phyloP scores from a whole-genome alignment of 2,113 vertebrate species.

The Ciconia maguari region DNA sequence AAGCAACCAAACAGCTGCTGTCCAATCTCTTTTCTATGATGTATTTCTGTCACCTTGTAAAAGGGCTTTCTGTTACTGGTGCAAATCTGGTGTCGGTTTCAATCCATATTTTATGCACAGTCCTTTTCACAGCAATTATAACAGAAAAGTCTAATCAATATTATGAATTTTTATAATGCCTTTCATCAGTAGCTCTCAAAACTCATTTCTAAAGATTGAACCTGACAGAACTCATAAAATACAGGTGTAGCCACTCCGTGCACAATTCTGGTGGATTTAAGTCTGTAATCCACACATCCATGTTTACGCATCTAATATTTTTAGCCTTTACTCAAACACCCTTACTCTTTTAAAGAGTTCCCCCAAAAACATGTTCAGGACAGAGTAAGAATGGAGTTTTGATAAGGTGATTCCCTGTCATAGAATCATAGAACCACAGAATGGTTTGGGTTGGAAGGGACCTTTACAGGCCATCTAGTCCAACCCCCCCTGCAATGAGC shows the following conservation, averaged over 20 bases:
- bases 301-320: background rate
- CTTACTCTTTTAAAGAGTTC: background rate
- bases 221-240: background rate
- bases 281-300: background rate
- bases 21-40: background rate
- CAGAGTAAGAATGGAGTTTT: background rate
- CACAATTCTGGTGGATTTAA: background rate
- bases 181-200: background rate
- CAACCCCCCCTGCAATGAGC: background rate
- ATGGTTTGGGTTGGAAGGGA: background rate
- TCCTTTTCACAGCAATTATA: background rate
- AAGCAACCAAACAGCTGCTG: background rate
- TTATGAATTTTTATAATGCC: background rate
- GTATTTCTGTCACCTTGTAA: conserved; percentile 1
- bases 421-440: background rate
- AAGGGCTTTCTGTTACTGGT: background rate
- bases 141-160: background rate
- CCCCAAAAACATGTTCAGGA: background rate
- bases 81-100: conserved; percentile 12
- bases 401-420: background rate
- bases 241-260: background rate
- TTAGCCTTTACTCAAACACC: background rate
- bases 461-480: background rate
- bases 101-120: background rate
- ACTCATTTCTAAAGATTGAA: background rate